phyloP scores from a whole-genome alignment of 2,113 vertebrate genomes.

The Pandion haliaetus region DNA sequence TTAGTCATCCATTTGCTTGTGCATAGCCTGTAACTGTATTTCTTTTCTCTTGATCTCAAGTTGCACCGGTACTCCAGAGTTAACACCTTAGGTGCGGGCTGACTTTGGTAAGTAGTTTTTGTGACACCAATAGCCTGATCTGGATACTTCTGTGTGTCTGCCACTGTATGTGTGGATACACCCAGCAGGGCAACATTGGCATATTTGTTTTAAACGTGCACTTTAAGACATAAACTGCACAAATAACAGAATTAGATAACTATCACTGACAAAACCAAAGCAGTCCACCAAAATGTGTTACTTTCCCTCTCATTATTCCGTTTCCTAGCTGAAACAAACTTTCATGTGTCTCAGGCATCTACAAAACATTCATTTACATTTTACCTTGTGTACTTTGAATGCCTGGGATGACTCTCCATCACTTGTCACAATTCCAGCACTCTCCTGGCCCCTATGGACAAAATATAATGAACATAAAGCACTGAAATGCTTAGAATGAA shows the following conservation, averaged over 20 bases:
- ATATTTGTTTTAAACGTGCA: not conserved
- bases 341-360: not conserved
- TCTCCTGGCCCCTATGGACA: conserved; percentile 90
- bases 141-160: not conserved
- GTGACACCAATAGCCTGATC: not conserved
- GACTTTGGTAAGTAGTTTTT: not conserved
- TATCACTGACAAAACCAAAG: not conserved
- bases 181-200: rapidly evolving
- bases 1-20: not conserved
- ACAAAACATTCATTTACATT: not conserved
- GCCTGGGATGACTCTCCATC: conserved; percentile 86
- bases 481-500: not conserved
- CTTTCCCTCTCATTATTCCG: not conserved
- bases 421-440: conserved; percentile 94
- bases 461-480: not conserved
- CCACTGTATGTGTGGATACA: not conserved
- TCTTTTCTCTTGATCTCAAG: not conserved
- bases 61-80: not conserved
- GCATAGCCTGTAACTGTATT: not conserved
- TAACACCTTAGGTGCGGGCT: not conserved
- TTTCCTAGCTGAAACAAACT: not conserved
- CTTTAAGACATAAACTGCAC: not conserved
- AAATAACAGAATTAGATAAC: not conserved
- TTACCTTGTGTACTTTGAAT: conserved; percentile 93
- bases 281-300: not conserved